These are phyloP conservation scores for Caenorhabditis remanei DNA, from an alignment of 1,140 invertebrate genomes.

Conservation along the genomic window DNA sequence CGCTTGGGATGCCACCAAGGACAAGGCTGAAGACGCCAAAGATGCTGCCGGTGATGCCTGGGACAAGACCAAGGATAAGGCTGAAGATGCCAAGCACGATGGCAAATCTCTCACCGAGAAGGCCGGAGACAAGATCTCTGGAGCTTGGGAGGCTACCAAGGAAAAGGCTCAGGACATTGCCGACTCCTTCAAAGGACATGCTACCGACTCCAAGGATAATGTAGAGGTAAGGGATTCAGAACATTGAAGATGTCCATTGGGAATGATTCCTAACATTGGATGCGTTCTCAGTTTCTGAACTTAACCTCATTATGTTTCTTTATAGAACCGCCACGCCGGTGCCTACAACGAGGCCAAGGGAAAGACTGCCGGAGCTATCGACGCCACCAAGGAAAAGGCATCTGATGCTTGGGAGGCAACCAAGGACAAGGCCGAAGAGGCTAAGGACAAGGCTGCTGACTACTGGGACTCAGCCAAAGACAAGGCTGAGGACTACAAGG, in stretches of 20 bases:
- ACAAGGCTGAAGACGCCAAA: neutral
- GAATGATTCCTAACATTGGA: no score
- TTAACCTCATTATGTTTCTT: neutral
- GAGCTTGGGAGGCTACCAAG: neutral
- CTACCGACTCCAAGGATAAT: slow-evolving; percentile 17
- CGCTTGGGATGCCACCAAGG: slow-evolving; percentile 1
- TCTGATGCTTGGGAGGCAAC: neutral
- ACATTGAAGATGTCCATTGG: no score
- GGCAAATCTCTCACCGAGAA: neutral
- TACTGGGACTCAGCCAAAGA: neutral
- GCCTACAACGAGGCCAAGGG: neutral
- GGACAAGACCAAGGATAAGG: neutral
- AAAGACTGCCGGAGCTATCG: neutral
- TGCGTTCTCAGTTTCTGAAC: no score
- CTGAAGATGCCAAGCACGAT: neutral
- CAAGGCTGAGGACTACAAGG: neutral
- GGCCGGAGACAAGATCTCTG: slow-evolving; percentile 25
- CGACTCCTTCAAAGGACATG: slow-evolving; percentile 19
- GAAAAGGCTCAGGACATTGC: neutral
- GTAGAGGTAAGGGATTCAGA: no score
- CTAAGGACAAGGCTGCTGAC: slow-evolving; percentile 1
- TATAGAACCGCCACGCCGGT: neutral
- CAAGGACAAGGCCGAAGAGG: neutral
- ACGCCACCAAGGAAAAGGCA: neutral
- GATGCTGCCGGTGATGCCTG: neutral